Evolutionary conservation across 2,113 vertebrate species (phyloP), one percentile per base, ranked within the genome.

Genomic region (Cephalopholis sonnerati): DNA sequence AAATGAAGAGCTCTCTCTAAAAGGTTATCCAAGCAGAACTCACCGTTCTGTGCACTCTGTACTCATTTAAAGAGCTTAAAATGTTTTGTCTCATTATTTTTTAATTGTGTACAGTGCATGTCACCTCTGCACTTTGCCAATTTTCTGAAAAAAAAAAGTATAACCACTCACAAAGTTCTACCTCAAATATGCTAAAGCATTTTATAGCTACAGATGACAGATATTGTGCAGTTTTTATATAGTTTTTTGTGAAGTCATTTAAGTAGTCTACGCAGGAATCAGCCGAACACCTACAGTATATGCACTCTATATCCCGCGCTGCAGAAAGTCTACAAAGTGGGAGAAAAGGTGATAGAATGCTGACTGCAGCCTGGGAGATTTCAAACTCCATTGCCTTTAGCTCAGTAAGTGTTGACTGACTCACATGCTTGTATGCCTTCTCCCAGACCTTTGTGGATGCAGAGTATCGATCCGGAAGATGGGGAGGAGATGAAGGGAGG

Each of bases 381-480:
- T 90, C 87, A 87, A 82, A 88, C 84, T 86, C 79, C 39, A 78
- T 69, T 72, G 84, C 81, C 87, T 91, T 90, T 53, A 87, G 83
- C 90, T 82, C 67, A 13, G 72, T 72, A 81, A 91, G 87, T 73
- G 79, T 78, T 67, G 86, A 89, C 84, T 89, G 90, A 90, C 85
- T 91, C 92, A 87, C 85, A 88, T 53, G 68, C 95, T 92, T 91
- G 94, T 90, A 92, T 95, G 95, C 95, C 96, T 86, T 73, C 95
- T 96, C 93, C 91, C 94, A 93, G 94, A 87, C 87, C 87, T 91
- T 84, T 89, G 93, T 89, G 89, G 90, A 95, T 94, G 94, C 91
- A 81, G 81, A 71, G 91, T 97, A 98, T 97, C 93, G 97, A 97
- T 97, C 96, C 79, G 61, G 74, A 92, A 88, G 72, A 92, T 71